Conservation (phyloP, 1,140 invertebrate genomes). For the Sarcophaga peregrina region DNA sequence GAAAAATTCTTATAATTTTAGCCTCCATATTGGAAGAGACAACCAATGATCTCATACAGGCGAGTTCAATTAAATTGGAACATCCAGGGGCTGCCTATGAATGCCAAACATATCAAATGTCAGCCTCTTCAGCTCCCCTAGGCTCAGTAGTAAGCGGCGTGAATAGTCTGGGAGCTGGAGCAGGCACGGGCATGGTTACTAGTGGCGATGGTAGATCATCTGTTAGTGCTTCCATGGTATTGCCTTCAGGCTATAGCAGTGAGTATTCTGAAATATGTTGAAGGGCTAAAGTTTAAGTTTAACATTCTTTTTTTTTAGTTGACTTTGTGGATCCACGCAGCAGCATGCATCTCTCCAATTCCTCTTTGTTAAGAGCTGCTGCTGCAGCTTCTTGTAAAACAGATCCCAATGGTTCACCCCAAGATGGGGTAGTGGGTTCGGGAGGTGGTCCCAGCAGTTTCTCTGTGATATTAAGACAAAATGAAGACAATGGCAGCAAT, state of each 20-base stretch:
- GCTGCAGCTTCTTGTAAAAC: conserved; percentile 51
- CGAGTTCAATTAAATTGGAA: conserved; percentile 90
- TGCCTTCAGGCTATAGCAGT: conserved; percentile 75
- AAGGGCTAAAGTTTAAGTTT: not conserved
- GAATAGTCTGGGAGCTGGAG: conserved; percentile 16
- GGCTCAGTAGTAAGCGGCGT: conserved; percentile 45
- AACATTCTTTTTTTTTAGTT: conserved; percentile 49
- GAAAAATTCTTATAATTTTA: conserved; percentile 65
- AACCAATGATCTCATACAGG: conserved; percentile 75
- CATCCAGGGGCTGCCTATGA: conserved; percentile 82
- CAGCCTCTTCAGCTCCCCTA: conserved; percentile 69
- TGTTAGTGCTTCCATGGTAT: conserved; percentile 68
- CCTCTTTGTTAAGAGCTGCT: conserved; percentile 50
- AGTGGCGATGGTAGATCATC: conserved; percentile 56
- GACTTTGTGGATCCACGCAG: conserved; percentile 63
- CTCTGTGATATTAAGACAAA: conserved; percentile 56
- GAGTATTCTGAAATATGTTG: conserved; percentile 57
- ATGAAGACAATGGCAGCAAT: conserved; percentile 46
- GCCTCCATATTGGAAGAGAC: conserved; percentile 94
- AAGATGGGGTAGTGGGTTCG: conserved; percentile 39
- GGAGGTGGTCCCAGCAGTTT: conserved; percentile 51
- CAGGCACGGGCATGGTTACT: conserved; percentile 36
- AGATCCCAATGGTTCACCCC: conserved; percentile 54
- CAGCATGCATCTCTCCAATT: conserved; percentile 56
- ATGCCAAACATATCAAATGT: conserved; percentile 90